phyloP scores from a whole-genome alignment of 1,140 invertebrate species.

The Sarcophaga peregrina region DNA sequence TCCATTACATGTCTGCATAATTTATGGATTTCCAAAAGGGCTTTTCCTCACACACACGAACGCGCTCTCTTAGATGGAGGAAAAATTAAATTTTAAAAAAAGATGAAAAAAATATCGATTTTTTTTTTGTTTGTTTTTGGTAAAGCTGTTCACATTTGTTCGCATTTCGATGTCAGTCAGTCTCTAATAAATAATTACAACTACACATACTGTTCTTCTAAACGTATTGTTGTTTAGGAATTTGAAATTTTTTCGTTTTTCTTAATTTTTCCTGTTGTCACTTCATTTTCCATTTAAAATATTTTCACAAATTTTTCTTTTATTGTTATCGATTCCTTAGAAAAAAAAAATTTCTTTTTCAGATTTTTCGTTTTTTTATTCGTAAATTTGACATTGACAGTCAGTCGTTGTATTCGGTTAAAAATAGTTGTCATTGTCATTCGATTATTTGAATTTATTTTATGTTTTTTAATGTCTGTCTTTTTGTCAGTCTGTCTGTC shows the following conservation, averaged over 20 bases:
- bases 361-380: background rate
- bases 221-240: background rate
- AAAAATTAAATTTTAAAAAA: too few relatives aligned
- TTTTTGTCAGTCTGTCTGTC: background rate
- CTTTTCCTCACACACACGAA: background rate
- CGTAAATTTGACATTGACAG: slow-evolving; percentile 9
- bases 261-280: slow-evolving; percentile 6
- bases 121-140: too few relatives aligned
- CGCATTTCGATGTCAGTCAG: background rate
- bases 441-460: background rate
- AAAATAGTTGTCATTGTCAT: background rate
- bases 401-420: background rate
- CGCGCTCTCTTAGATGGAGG: background rate
- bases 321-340: background rate
- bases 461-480: background rate
- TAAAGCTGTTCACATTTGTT: slow-evolving; percentile 13
- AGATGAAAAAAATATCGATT: too few relatives aligned
- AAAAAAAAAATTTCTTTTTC: background rate
- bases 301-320: background rate
- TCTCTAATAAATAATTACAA: slow-evolving; percentile 18
- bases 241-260: background rate
- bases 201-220: background rate
- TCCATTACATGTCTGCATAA: background rate
- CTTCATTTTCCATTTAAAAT: background rate
- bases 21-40: slow-evolving; percentile 34